Evolutionary conservation across 2,797 vertebrate genomes (phyloP).

Genomic region (Dicrostonyx torquatus): DNA sequence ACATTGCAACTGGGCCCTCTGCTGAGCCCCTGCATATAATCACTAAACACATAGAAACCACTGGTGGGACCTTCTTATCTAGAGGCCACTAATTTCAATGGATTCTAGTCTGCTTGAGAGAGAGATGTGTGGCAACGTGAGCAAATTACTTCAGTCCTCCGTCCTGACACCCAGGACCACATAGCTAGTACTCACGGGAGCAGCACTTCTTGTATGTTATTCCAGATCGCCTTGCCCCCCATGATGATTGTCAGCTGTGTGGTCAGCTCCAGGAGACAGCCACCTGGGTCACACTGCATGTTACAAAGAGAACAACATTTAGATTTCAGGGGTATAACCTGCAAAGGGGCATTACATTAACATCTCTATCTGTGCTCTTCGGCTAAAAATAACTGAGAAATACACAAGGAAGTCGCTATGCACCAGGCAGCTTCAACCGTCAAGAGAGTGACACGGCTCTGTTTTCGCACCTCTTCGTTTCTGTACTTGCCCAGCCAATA

Average conservation of each 20-base stretch:
- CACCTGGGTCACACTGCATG: constrained; percentile 94
- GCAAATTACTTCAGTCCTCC: not conserved
- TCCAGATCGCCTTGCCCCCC: constrained; percentile 97
- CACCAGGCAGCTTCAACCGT: not conserved
- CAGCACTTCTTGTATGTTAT: constrained; percentile 96
- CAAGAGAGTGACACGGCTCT: not conserved
- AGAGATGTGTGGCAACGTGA: not conserved
- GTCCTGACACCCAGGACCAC: not conserved
- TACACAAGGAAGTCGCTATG: not conserved
- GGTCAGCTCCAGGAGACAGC: constrained; percentile 95
- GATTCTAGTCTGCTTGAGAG: not conserved
- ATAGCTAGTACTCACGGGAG: constrained; percentile 90
- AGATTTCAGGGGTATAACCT: constrained; percentile 11
- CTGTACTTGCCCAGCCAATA: constrained; percentile 93
- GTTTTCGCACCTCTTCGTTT: constrained; percentile 92
- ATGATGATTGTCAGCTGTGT: constrained; percentile 96
- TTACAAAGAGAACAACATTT: constrained; percentile 41
- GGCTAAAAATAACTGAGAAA: not conserved
- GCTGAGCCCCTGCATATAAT: not conserved
- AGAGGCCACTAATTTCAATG: not conserved
- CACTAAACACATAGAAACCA: not conserved
- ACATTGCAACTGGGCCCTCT: not conserved
- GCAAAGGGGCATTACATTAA: constrained; percentile 47
- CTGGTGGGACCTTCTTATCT: not conserved
- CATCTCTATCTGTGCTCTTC: constrained; percentile 11